Evolutionary conservation across 2,888 invertebrate genomes (phyloP), one percentile per base, ranked within the genome.

Genomic region (Erebia aethiops): DNA sequence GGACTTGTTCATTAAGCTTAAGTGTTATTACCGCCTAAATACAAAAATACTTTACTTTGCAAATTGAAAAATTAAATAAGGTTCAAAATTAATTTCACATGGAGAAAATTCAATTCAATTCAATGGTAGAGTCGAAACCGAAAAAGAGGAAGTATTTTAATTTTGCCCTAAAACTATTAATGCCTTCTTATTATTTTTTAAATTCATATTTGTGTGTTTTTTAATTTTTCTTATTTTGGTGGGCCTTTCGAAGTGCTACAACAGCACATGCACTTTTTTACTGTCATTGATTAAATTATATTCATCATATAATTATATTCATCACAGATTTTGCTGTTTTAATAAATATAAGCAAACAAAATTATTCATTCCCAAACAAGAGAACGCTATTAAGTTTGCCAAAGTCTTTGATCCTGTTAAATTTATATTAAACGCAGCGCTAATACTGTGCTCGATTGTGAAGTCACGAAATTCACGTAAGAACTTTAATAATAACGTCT

Each of bases 1-100:
- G 88, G 88, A 90, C 84, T 87, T 87, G 88, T 90, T 88, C 89
- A 89, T 90, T 90, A 87, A 82, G 87, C 87, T 85, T 87, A 89
- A 90, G 89, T 87, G 82, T 83, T 81, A 87, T 89, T 87, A 84
- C 84, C 85, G 85, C 81, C 87, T 85, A 89, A 41, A 41, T 62
- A 62, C 46, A 18, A 46, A 61, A 61, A 60, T 3, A 49, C 49
- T 49, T 46, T 11, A 49, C 14, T 49, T 49, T 49, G 49, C 49
- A 49, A 49, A 49, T 49, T 49, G 49, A 49, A 49, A 49, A 3
- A 49, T 49, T 49, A 3, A 26, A 26, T 26, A 26, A 3, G 3
- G 3, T 26, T 26, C 26, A 21, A 21, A 21, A 21, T 21, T 21
- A 21, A 2, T 21, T 21, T 21, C 21, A 1, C 21, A 21, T 21